phyloP scores from a whole-genome alignment of 2,888 invertebrate species.

The Leistus spinibarbis region DNA sequence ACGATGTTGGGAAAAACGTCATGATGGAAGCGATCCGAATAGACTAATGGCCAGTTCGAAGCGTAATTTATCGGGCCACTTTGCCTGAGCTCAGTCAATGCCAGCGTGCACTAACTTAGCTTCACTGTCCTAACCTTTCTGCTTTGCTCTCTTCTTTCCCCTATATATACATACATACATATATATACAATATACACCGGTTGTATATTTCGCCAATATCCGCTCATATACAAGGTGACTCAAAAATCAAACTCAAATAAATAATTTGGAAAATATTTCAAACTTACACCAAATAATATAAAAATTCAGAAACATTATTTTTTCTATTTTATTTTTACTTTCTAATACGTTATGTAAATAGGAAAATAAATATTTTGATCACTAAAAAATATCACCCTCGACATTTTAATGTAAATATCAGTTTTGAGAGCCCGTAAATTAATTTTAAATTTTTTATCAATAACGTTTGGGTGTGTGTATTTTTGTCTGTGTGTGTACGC shows the following conservation, averaged over 20 bases:
- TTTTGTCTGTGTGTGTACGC: too few relatives aligned
- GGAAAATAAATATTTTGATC: too few relatives aligned
- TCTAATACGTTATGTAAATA: too few relatives aligned
- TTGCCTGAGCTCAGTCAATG: conserved; percentile 53
- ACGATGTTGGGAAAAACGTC: neutral
- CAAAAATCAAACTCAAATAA: neutral
- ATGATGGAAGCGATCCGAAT: conserved; percentile 50
- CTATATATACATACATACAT: conserved; percentile 1
- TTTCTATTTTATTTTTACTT: too few relatives aligned
- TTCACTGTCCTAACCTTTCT: neutral
- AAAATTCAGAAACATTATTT: too few relatives aligned
- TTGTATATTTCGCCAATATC: neutral
- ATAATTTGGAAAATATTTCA: neutral
- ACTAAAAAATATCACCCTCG: too few relatives aligned
- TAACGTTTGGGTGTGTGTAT: too few relatives aligned
- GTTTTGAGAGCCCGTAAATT: too few relatives aligned
- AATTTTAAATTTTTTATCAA: too few relatives aligned
- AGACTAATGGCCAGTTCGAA: conserved; percentile 57
- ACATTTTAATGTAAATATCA: too few relatives aligned
- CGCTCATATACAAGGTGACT: neutral
- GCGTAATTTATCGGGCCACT: conserved; percentile 56
- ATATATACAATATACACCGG: neutral
- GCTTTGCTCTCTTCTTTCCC: neutral
- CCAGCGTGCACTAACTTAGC: conserved; percentile 46
- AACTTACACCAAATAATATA: neutral